phyloP scores from a whole-genome alignment of 1,140 invertebrate genomes.

The Oedothorax gibbosus region DNA sequence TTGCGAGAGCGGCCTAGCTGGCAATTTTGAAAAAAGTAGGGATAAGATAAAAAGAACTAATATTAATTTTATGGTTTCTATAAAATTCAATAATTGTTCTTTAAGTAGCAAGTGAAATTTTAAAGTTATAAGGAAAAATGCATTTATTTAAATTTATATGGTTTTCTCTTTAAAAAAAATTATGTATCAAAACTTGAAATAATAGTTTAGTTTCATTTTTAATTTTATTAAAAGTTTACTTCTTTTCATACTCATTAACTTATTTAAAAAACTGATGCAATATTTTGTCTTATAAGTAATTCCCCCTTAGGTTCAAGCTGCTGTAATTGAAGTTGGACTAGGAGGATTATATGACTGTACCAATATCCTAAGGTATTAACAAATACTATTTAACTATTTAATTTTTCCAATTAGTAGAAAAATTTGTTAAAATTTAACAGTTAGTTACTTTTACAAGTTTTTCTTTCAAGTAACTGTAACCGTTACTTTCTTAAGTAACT shows the following conservation, averaged over 20 bases:
- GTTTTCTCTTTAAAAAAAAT: not conserved
- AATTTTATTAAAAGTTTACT: not conserved
- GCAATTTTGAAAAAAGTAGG: too few relatives aligned
- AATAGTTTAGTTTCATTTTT: not conserved
- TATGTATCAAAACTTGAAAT: not conserved
- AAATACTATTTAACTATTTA: not conserved
- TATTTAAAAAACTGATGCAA: not conserved
- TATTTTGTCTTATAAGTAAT: not conserved
- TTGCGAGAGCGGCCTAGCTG: too few relatives aligned
- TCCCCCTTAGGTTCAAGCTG: slow-evolving; percentile 78
- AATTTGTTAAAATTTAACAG: too few relatives aligned
- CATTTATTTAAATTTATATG: not conserved
- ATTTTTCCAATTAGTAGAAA: not conserved
- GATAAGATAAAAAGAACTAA: too few relatives aligned
- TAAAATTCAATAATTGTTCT: too few relatives aligned
- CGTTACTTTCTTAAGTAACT: too few relatives aligned
- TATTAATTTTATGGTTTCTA: too few relatives aligned
- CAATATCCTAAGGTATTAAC: slow-evolving; percentile 83
- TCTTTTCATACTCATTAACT: not conserved
- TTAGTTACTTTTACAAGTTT: too few relatives aligned
- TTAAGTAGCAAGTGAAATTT: too few relatives aligned
- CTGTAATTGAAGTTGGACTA: slow-evolving; percentile 96
- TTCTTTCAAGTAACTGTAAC: too few relatives aligned
- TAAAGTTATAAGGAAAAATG: too few relatives aligned
- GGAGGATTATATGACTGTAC: slow-evolving; percentile 95